Percentiles rank a stretch among this genome's conserved stretches.
Conservation (phyloP, 2,113 vertebrate genomes). For the Urocitellus parryii region DNA sequence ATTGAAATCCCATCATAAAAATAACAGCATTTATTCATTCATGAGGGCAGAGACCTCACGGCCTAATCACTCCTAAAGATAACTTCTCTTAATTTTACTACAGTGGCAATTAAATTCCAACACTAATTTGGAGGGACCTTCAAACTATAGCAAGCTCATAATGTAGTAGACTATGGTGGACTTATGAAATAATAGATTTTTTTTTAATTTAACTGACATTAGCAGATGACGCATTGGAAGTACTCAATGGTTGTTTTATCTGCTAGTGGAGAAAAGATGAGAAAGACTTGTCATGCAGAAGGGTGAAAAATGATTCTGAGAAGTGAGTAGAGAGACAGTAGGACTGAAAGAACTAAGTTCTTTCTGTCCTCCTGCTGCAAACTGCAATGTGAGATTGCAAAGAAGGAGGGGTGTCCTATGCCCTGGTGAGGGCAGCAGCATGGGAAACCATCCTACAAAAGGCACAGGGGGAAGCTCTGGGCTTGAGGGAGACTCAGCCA, state of each 20-base stretch:
- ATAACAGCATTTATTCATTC: background rate
- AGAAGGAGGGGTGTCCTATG: fast-evolving
- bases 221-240: background rate
- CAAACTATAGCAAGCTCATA: background rate
- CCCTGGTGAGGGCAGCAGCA: background rate
- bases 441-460: background rate
- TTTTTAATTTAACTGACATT: background rate
- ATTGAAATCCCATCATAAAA: background rate
- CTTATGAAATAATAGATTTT: background rate
- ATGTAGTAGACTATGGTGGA: background rate
- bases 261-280: background rate
- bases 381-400: background rate
- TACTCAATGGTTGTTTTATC: background rate
- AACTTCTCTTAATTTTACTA: background rate
- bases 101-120: background rate
- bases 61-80: background rate
- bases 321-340: background rate
- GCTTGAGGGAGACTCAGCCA: background rate
- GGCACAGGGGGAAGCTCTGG: constrained; percentile 9
- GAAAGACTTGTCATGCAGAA: background rate
- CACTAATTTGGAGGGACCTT: background rate
- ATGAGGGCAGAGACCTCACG: too few relatives aligned
- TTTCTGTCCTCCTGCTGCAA: background rate
- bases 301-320: background rate
- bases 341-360: background rate